phyloP scores from a whole-genome alignment of 2,888 invertebrate genomes.

The Xestia sexstrigata region DNA sequence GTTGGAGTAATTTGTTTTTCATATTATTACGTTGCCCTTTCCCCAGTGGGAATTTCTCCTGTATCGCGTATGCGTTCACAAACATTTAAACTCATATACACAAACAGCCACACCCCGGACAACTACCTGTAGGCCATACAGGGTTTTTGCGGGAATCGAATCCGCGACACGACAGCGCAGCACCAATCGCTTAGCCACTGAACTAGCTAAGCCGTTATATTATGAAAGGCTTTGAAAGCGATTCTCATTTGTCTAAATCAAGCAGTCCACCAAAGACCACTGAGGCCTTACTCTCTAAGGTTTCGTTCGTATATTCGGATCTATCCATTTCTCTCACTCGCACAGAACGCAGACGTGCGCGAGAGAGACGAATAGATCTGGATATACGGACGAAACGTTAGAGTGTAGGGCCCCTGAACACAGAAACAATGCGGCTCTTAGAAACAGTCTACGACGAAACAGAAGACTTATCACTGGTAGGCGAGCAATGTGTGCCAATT shows the following conservation, averaged over 20 bases:
- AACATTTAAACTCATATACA: neutral
- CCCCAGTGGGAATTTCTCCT: neutral
- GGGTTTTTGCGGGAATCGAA: neutral
- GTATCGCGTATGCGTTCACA: neutral
- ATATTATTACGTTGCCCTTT: no score
- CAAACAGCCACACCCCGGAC: neutral
- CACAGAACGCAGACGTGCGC: no score
- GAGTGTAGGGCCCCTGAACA: no score
- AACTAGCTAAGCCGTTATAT: neutral
- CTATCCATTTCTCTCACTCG: no score
- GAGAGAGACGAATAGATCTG: no score
- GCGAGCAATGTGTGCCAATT: slow-evolving; percentile 51
- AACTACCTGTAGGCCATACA: neutral
- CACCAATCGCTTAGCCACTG: neutral
- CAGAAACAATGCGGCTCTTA: slow-evolving; percentile 4
- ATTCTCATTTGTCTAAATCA: neutral
- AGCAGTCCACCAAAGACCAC: neutral
- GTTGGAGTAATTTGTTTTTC: neutral
- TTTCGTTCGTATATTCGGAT: no score
- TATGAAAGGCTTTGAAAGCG: neutral
- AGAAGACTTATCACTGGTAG: slow-evolving; percentile 46
- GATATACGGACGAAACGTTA: no score
- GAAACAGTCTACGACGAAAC: slow-evolving; percentile 29
- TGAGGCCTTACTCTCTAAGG: no score
- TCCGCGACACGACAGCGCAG: neutral